Percentiles rank a stretch among this genome's conserved stretches.
These are phyloP conservation scores for Caradrina kadenii DNA, from an alignment of 2,888 invertebrate species.

Conservation along the genomic window DNA sequence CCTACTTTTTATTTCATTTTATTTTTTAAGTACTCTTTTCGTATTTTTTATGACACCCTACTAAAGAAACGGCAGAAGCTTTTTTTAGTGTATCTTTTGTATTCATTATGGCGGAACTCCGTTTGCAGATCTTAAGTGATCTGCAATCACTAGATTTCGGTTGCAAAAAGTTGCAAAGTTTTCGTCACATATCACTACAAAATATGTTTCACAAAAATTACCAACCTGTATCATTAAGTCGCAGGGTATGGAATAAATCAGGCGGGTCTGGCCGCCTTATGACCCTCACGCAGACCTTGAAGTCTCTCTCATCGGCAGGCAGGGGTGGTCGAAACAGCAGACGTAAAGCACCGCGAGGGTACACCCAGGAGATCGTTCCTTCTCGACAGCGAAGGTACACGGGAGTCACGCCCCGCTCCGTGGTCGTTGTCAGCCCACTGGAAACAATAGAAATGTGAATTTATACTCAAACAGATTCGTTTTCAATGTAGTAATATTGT, in stretches of 20 bases:
- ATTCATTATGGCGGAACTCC: background rate
- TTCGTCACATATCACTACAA: too few species aligned
- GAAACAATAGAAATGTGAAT: constrained; percentile 70
- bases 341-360: constrained; percentile 93
- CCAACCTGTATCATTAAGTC: constrained; percentile 83
- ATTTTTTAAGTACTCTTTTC: background rate
- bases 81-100: background rate
- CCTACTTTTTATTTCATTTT: constrained; percentile 16
- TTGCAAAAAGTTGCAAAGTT: too few species aligned
- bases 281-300: constrained; percentile 93
- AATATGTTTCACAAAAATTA: constrained; percentile 49
- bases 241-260: constrained; percentile 88
- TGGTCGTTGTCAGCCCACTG: constrained; percentile 89
- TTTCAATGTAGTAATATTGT: background rate
- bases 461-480: constrained; percentile 6
- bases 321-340: constrained; percentile 92
- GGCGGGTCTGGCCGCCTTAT: constrained; percentile 89
- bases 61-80: background rate
- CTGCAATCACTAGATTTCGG: background rate
- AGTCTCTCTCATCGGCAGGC: constrained; percentile 91
- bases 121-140: background rate
- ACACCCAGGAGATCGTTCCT: constrained; percentile 93
- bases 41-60: background rate
- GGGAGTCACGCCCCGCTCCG: constrained; percentile 93
- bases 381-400: constrained; percentile 94